These are phyloP conservation scores for Fragum fragum DNA, from an alignment of 2,888 invertebrate species.

Conservation along the genomic window DNA sequence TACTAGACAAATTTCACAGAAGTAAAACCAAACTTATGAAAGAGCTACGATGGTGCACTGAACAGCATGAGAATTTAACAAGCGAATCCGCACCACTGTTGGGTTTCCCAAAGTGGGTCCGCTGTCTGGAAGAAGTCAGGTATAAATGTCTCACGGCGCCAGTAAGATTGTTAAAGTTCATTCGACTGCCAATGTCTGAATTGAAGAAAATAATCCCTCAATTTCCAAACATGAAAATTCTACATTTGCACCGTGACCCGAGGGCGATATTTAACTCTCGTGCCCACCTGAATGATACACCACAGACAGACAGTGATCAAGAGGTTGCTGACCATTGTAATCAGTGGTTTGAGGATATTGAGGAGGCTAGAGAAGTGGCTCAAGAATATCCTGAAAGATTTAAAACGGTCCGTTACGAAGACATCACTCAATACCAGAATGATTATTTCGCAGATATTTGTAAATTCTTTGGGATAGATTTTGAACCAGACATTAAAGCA, in stretches of 20 bases:
- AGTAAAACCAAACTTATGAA: conserved; percentile 20
- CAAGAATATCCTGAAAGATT: conserved; percentile 8
- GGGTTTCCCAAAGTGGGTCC: not conserved
- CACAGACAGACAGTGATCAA: conserved; percentile 11
- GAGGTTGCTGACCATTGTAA: conserved; percentile 21
- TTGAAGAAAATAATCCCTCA: not conserved
- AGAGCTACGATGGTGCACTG: conserved; percentile 10
- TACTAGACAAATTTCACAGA: conserved; percentile 16
- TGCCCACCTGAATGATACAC: conserved; percentile 10
- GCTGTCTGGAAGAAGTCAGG: conserved; percentile 3
- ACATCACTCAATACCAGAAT: conserved; percentile 2
- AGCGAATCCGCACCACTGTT: not conserved
- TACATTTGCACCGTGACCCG: conserved; percentile 25
- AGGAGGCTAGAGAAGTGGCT: not conserved
- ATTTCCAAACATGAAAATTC: conserved; percentile 31
- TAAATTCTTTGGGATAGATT: not conserved
- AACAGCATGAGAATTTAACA: not conserved
- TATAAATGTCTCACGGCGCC: not conserved
- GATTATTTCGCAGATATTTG: conserved; percentile 5
- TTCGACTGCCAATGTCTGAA: conserved; percentile 10
- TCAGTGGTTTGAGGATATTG: conserved; percentile 12
- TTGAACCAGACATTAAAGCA: conserved; percentile 7
- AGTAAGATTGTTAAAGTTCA: conserved; percentile 12
- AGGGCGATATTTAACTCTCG: conserved; percentile 24
- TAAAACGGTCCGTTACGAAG: conserved; percentile 11